phyloP scores from a whole-genome alignment of 2,888 invertebrate genomes.

The Acanthosepion lycidas region DNA sequence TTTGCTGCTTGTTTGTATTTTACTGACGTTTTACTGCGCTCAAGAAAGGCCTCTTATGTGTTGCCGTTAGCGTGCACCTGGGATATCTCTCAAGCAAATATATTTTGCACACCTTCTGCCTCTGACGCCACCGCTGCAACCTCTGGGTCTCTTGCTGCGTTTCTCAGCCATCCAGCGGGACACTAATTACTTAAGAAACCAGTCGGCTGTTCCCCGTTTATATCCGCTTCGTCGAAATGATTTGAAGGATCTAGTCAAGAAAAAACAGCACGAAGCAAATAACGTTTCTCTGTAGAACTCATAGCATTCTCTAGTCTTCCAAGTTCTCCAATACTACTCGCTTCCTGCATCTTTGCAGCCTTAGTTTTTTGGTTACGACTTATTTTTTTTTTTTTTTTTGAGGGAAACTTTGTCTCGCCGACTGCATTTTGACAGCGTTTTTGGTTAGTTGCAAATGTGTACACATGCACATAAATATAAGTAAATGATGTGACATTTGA shows the following conservation, averaged over 20 bases:
- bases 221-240: neutral
- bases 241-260: neutral
- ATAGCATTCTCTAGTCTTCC: neutral
- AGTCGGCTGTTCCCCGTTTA: neutral
- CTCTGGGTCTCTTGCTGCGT: neutral
- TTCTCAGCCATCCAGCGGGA: slow-evolving; percentile 2
- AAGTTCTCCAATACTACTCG: neutral
- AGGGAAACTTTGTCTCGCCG: no score
- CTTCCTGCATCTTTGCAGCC: neutral
- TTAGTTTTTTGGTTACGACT: neutral
- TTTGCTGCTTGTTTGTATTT: neutral
- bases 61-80: slow-evolving; percentile 2
- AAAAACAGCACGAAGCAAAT: neutral
- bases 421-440: neutral
- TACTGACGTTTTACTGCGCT: neutral
- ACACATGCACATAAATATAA: neutral
- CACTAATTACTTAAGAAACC: slow-evolving; percentile 4
- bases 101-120: neutral
- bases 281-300: neutral
- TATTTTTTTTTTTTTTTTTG: neutral
- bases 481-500: neutral
- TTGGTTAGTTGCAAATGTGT: neutral
- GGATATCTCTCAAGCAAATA: slow-evolving; percentile 2
- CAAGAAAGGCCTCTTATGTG: neutral
- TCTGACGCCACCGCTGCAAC: neutral